Conservation (phyloP, 53 echinoderm and acorn worm species). For the Astropecten irregularis region DNA sequence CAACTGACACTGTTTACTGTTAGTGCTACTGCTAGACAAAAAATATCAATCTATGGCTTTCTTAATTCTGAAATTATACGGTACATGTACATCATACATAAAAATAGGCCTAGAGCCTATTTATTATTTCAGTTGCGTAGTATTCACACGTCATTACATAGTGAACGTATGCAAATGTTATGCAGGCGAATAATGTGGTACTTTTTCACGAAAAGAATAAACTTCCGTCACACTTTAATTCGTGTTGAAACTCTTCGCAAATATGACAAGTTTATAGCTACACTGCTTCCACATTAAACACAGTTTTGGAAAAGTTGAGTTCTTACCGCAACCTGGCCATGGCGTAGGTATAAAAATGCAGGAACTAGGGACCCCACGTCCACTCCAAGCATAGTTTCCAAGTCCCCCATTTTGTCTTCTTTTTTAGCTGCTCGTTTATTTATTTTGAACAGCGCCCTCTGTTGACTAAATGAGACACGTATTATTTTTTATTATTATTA, state of each 20-base stretch:
- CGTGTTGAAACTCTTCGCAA: background rate
- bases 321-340: constrained; percentile 38
- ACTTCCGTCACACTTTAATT: background rate
- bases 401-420: background rate
- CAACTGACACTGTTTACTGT: no score
- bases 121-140: background rate
- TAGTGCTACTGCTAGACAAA: no score
- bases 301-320: background rate
- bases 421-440: background rate
- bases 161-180: constrained; percentile 2
- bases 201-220: background rate
- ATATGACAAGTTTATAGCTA: no score
- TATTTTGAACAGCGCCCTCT: constrained; percentile 22
- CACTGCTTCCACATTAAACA: background rate
- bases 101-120: no score
- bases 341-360: constrained; percentile 11
- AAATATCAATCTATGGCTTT: no score
- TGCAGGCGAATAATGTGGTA: background rate
- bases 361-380: constrained; percentile 30
- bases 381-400: background rate
- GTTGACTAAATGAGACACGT: no score
- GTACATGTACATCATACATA: no score
- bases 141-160: background rate
- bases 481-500: no score
- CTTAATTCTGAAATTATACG: no score